phyloP scores from a whole-genome alignment of 2,797 vertebrate species.

The Clarias fuscus region DNA sequence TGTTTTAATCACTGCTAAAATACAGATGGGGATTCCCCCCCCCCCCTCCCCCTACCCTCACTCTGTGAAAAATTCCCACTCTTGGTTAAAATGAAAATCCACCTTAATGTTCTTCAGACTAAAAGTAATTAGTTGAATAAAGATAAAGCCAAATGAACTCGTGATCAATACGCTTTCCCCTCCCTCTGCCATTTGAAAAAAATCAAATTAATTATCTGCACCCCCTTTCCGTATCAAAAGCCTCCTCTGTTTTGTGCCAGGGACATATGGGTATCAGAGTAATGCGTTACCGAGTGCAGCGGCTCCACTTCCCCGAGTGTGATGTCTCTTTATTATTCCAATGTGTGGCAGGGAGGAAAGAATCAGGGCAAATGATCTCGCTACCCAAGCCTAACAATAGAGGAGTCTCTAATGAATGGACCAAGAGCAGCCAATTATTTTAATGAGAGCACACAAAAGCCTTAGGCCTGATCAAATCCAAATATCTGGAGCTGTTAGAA shows the following conservation, averaged over 20 bases:
- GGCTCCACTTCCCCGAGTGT: conserved; percentile 53
- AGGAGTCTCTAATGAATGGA: conserved; percentile 64
- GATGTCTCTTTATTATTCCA: conserved; percentile 60
- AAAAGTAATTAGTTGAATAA: conserved; percentile 61
- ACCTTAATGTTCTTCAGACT: conserved; percentile 61
- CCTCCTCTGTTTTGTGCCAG: conserved; percentile 45
- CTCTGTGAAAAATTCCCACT: conserved; percentile 53
- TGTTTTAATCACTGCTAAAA: conserved; percentile 65
- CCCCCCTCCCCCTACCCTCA: too few relatives aligned
- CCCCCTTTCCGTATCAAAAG: conserved; percentile 53
- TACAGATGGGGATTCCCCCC: conserved; percentile 44
- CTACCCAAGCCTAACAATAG: conserved; percentile 62
- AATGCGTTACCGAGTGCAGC: conserved; percentile 50
- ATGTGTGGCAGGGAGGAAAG: conserved; percentile 52
- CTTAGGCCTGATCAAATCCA: conserved; percentile 59
- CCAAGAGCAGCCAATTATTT: conserved; percentile 65
- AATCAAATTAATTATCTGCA: conserved; percentile 62
- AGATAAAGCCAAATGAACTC: conserved; percentile 59
- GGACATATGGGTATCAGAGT: conserved; percentile 55
- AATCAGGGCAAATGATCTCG: conserved; percentile 64
- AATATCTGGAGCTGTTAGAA: conserved; percentile 61
- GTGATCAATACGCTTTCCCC: conserved; percentile 59
- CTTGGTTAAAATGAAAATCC: conserved; percentile 58
- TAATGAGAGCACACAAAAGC: conserved; percentile 64
- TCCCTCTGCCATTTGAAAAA: conserved; percentile 52